Evolutionary conservation across 2,113 vertebrate species (phyloP).

Genomic region (Neotoma lepida): DNA sequence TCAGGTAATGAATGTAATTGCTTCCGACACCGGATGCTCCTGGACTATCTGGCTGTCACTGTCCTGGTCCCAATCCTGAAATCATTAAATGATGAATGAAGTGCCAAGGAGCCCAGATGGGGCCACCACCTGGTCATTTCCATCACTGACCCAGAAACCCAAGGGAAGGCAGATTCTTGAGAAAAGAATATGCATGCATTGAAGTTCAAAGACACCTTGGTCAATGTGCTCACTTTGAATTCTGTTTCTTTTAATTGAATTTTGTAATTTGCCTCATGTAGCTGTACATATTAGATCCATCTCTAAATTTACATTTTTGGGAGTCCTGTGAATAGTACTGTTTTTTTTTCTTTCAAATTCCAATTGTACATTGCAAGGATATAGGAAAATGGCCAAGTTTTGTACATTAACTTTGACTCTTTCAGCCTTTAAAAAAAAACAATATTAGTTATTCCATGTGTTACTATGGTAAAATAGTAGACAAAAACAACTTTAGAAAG

Average conservation of each 20-base stretch:
- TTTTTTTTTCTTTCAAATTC: background rate
- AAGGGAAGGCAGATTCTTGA: background rate
- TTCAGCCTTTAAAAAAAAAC: background rate
- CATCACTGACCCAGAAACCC: background rate
- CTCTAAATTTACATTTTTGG: background rate
- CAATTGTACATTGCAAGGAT: background rate
- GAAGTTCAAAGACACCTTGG: background rate
- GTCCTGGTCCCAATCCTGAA: background rate
- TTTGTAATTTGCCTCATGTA: conserved; percentile 22
- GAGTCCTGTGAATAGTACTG: background rate
- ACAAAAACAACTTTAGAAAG: background rate
- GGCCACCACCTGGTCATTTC: background rate
- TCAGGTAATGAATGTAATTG: background rate
- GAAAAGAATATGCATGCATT: background rate
- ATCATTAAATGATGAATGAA: background rate
- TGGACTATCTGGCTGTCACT: background rate
- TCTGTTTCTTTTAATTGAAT: background rate
- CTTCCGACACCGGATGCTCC: background rate
- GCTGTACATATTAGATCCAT: background rate
- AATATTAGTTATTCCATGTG: background rate
- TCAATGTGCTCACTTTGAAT: background rate
- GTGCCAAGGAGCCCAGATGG: background rate
- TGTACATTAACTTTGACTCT: background rate
- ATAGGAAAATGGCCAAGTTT: background rate
- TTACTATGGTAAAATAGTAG: background rate